phyloP scores from a whole-genome alignment of 2,888 invertebrate species.

The Hymenopus coronatus region DNA sequence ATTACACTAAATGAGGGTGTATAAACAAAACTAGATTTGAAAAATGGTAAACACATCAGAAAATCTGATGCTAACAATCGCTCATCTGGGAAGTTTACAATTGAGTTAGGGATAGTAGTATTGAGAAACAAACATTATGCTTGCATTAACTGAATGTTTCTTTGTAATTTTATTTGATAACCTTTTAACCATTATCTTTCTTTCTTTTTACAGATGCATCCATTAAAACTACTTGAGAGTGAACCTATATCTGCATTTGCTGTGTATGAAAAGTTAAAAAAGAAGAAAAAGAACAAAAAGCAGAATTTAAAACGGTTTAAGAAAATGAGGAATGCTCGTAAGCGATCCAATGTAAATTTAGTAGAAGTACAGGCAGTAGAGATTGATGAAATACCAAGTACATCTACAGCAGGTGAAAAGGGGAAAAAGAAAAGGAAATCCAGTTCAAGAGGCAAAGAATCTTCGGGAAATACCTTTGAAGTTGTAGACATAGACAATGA shows the following conservation, averaged over 20 bases:
- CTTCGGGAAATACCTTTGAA: conserved; percentile 1
- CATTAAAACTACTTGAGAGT: not conserved
- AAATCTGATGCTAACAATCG: too few relatives aligned
- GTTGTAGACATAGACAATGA: conserved; percentile 16
- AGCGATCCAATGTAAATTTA: not conserved
- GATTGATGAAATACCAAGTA: not conserved
- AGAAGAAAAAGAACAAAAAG: not conserved
- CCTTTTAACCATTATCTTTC: too few relatives aligned
- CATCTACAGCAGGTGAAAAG: not conserved
- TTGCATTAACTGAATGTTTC: too few relatives aligned
- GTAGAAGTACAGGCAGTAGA: not conserved
- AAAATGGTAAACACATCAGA: too few relatives aligned
- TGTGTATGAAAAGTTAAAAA: conserved; percentile 36
- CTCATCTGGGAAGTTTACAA: too few relatives aligned
- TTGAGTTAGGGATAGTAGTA: too few relatives aligned
- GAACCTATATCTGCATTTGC: conserved; percentile 38
- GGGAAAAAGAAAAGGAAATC: not conserved
- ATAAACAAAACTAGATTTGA: too few relatives aligned
- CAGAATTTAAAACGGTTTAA: not conserved
- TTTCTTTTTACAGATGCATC: not conserved
- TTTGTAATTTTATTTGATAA: too few relatives aligned
- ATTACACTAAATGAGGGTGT: too few relatives aligned
- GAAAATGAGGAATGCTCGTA: not conserved
- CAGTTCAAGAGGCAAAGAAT: not conserved
- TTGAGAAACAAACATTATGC: too few relatives aligned